Evolutionary conservation across 2,797 vertebrate genomes (phyloP).

Genomic region (Catharus ustulatus): DNA sequence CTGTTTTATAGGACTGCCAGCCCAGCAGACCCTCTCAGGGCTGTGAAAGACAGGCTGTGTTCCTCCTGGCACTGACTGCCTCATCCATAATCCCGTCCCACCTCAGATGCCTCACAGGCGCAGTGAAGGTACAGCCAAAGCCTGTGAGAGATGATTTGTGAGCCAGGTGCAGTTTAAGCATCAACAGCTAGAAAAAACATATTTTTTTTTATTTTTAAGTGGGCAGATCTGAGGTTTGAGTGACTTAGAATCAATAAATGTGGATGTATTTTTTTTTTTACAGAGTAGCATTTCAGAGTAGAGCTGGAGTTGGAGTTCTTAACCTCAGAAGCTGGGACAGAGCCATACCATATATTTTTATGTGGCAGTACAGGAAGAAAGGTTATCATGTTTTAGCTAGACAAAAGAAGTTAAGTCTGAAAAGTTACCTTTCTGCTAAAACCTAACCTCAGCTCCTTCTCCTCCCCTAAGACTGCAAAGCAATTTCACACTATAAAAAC

Average conservation of each 20-base stretch:
- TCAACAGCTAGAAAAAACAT: conserved; percentile 24
- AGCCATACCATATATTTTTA: conserved; percentile 14
- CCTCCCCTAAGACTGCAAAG: not conserved
- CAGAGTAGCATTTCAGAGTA: conserved; percentile 18
- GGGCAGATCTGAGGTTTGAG: conserved; percentile 20
- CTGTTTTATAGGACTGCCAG: conserved; percentile 9
- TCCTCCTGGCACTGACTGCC: not conserved
- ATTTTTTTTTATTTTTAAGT: not conserved
- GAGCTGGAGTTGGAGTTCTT: not conserved
- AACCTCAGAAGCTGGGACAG: not conserved
- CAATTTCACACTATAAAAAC: conserved; percentile 3
- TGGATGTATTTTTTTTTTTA: not conserved
- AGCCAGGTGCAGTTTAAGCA: conserved; percentile 53
- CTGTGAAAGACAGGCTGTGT: conserved; percentile 61
- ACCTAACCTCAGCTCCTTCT: not conserved
- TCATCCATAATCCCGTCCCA: not conserved
- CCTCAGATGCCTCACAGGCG: not conserved
- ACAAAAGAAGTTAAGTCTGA: not conserved
- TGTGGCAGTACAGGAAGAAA: conserved; percentile 1
- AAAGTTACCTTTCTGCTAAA: conserved; percentile 33
- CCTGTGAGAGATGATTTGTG: conserved; percentile 40
- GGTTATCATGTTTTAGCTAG: conserved; percentile 34
- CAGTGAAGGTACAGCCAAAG: conserved; percentile 21
- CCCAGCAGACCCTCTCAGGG: not conserved
- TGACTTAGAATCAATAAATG: conserved; percentile 22